Conservation (phyloP, 92 coral and sea anemone species). For the Parazoanthus atlanticus region DNA sequence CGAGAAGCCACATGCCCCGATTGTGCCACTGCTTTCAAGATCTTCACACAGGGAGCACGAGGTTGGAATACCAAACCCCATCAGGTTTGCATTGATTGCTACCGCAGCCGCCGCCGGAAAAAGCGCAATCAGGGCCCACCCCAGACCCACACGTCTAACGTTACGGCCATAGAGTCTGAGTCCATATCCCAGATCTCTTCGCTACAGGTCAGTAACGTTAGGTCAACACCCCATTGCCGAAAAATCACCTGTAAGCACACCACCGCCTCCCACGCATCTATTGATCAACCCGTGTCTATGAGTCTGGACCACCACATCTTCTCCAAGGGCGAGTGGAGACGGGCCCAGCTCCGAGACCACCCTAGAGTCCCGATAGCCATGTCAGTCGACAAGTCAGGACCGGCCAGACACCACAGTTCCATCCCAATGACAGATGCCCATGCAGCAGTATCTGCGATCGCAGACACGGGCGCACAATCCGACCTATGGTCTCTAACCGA, state of each 20-base stretch:
- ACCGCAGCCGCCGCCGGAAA: conserved; percentile 10
- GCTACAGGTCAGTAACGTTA: no score
- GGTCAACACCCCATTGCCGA: no score
- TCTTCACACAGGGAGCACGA: conserved; percentile 42
- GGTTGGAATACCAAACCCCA: conserved; percentile 34
- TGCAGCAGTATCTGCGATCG: conserved; percentile 2
- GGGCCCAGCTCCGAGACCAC: conserved; percentile 15
- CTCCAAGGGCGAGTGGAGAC: conserved; percentile 6
- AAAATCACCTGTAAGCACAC: no score
- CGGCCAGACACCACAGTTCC: neutral
- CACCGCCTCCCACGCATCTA: neutral
- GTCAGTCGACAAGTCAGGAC: conserved; percentile 4
- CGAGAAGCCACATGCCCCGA: conserved; percentile 49
- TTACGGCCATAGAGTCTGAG: no score
- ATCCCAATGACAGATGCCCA: neutral
- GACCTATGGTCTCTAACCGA: conserved; percentile 34
- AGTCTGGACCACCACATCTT: neutral
- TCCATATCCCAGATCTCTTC: no score
- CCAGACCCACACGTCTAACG: neutral
- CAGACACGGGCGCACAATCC: conserved; percentile 38
- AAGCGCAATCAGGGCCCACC: neutral
- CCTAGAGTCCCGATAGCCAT: conserved; percentile 19
- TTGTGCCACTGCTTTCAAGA: conserved; percentile 28
- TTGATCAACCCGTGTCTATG: neutral
- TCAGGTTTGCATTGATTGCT: neutral